These are phyloP conservation scores for Labeo rohita DNA, from an alignment of 2,113 vertebrate species.

Conservation along the genomic window DNA sequence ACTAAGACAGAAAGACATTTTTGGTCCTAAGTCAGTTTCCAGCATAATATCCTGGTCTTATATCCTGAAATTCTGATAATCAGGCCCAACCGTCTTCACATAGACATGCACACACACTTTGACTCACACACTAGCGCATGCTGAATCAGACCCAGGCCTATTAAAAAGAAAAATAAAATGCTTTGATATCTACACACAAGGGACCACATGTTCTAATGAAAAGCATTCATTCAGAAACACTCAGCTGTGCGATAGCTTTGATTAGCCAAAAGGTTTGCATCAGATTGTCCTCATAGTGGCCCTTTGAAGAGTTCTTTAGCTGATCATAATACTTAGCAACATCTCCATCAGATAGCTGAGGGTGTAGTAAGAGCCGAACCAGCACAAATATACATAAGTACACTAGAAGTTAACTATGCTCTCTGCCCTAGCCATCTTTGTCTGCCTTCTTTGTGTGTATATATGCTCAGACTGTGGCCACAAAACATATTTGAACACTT, in stretches of 20 bases:
- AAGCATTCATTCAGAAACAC: slow-evolving; percentile 36
- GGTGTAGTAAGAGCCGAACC: not conserved
- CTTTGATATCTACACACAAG: not conserved
- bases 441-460: not conserved
- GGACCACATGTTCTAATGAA: slow-evolving; percentile 16
- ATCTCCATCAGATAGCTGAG: not conserved
- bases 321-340: not conserved
- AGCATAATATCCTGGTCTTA: not conserved
- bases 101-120: slow-evolving; percentile 11
- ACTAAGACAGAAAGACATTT: not conserved
- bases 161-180: not conserved
- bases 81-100: not conserved
- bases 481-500: not conserved
- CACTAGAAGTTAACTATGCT: not conserved
- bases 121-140: not conserved
- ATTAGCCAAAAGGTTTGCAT: not conserved
- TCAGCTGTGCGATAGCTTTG: slow-evolving; percentile 3
- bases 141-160: slow-evolving; percentile 1
- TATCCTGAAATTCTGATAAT: slow-evolving; percentile 25
- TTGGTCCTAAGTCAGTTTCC: not conserved
- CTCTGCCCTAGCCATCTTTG: not conserved
- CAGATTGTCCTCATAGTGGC: not conserved
- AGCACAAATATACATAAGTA: not conserved
- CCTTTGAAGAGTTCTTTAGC: not conserved
- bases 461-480: not conserved